Conservation (phyloP, 2,888 invertebrate species). For the Ichneumoninae sp. region DNA sequence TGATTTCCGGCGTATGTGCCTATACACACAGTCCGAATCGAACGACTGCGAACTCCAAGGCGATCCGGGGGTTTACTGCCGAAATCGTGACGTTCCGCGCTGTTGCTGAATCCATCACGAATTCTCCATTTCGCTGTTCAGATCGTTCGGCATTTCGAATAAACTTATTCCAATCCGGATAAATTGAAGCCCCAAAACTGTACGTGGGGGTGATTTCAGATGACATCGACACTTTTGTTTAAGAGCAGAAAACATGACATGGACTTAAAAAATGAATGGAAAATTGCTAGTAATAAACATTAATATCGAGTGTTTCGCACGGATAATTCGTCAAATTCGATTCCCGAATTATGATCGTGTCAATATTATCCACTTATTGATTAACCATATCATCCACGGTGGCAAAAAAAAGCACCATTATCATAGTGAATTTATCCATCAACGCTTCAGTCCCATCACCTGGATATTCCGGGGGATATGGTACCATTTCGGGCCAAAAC, state of each 20-base stretch:
- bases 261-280: neutral
- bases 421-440: too few species aligned
- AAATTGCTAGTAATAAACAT: too few species aligned
- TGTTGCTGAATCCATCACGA: slow-evolving; percentile 23
- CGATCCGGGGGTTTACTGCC: slow-evolving; percentile 45
- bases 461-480: too few species aligned
- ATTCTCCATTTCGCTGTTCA: neutral
- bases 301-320: too few species aligned
- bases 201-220: neutral
- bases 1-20: slow-evolving; percentile 48
- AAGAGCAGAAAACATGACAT: too few species aligned
- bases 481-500: too few species aligned
- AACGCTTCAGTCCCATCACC: too few species aligned
- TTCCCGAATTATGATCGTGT: too few species aligned
- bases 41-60: slow-evolving; percentile 15
- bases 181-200: neutral
- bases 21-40: neutral
- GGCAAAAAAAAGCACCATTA: too few species aligned
- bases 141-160: neutral
- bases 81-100: slow-evolving; percentile 33
- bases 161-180: neutral
- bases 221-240: neutral
- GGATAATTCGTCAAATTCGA: too few species aligned
- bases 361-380: too few species aligned
- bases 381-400: too few species aligned